Evolutionary conservation across 1,140 invertebrate species (phyloP).

Genomic region (Acromyrmex heyeri): DNA sequence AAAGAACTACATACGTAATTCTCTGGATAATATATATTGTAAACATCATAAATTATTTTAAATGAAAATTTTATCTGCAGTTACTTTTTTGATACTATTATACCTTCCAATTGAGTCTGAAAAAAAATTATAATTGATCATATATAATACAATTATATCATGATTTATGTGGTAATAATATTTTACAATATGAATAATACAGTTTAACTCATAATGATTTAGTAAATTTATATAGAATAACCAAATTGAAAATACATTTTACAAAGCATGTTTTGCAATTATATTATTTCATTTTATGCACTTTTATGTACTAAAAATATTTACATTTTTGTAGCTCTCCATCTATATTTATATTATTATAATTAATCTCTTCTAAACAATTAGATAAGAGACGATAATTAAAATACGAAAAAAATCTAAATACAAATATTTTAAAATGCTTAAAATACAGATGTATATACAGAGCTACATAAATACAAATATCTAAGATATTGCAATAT

Average conservation of each 20-base stretch:
- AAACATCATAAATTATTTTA: not conserved
- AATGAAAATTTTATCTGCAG: not conserved
- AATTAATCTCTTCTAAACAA: no score
- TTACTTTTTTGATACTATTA: constrained; percentile 96
- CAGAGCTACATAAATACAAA: no score
- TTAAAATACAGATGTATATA: no score
- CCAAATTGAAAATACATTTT: not conserved
- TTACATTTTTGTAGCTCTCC: not conserved
- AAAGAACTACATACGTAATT: not conserved
- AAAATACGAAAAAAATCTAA: no score
- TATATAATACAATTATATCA: no score
- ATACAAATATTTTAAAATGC: no score
- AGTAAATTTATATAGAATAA: constrained; percentile 52
- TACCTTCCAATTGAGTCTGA: constrained; percentile 96
- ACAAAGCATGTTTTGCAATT: not conserved
- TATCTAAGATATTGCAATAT: no score
- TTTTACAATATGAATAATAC: constrained; percentile 20
- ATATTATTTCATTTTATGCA: not conserved
- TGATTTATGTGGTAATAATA: no score
- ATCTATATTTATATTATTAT: no score
- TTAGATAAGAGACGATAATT: no score
- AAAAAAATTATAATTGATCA: constrained; percentile 80
- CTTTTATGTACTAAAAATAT: not conserved
- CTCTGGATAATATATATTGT: constrained; percentile 5
- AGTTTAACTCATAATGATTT: constrained; percentile 38